Evolutionary conservation across 2,113 vertebrate genomes (phyloP), one percentile per base, ranked within the genome.

Genomic region (Macrotus californicus): DNA sequence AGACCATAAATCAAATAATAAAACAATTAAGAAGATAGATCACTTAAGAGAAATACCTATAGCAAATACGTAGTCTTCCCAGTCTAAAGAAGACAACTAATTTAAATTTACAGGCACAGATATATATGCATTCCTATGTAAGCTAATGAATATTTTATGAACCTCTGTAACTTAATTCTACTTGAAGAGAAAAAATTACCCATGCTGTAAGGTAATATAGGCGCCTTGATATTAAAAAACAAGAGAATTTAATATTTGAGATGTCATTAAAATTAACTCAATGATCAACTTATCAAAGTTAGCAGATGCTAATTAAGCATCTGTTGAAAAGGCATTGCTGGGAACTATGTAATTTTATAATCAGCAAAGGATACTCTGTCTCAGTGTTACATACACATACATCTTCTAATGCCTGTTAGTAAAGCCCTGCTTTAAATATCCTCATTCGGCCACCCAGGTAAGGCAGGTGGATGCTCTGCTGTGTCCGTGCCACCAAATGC

Each of bases 91-190:
- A 67, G 46, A 84, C 9, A 70, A 39, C 56, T 50, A 61, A 76
- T 88, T 95, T 81, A 67, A 93, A 54, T 21, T 73, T 52, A 76
- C 36, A 81, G 64, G n/a, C 80, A 67, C 72, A 82, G 21, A 43
- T 26, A 83, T 48, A 26, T 66, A 48, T 75, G 29, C 11, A 36
- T 43, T 56, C 86, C 81, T 61, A 61, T 39, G 56, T 70, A 87
- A 48, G 24, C 34, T 89, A 83, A 66, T 93, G 48, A 66, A 22
- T 90, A 85, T 93, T 93, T 95, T 96, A 87, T 91, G 66, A 95
- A 52, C 14, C 26, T 83, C 19, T 82, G 93, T 83, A 64, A 94
- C 81, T 89, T 81, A 93, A 85, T 87, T 95, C 41, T 86, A n/a
- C 7, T 3, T 75, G 19, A 24, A 86, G 22, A 46, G 36, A 69